These are phyloP conservation scores for Menidia menidia DNA, from an alignment of 2,797 vertebrate species.

Conservation along the genomic window DNA sequence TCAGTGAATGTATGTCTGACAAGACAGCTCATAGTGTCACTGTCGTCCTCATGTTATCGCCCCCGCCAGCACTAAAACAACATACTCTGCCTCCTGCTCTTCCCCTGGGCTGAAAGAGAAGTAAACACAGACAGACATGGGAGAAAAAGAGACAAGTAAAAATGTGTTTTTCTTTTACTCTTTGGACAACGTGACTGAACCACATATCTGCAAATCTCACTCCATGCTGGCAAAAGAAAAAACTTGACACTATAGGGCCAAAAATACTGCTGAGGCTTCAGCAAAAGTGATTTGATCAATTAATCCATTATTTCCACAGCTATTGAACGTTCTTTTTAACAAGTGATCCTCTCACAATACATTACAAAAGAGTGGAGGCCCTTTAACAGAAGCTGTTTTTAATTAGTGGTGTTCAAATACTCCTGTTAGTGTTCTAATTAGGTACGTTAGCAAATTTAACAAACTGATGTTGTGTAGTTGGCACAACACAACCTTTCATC, in stretches of 20 bases:
- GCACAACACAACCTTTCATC: neutral
- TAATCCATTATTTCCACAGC: neutral
- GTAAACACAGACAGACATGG: slow-evolving; percentile 23
- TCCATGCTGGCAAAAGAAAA: slow-evolving; percentile 28
- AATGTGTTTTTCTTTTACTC: slow-evolving; percentile 2
- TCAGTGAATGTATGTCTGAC: slow-evolving; percentile 63
- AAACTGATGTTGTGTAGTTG: neutral
- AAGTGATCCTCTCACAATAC: neutral
- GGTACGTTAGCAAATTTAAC: neutral
- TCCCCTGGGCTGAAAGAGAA: slow-evolving; percentile 79
- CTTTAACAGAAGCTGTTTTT: neutral
- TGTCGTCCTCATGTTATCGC: slow-evolving; percentile 63
- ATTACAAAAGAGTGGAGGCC: neutral
- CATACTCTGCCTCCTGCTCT: slow-evolving; percentile 84
- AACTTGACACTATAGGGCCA: slow-evolving; percentile 6
- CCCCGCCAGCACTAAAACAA: slow-evolving; percentile 76
- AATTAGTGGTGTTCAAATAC: neutral
- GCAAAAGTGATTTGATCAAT: neutral
- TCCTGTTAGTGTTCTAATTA: neutral
- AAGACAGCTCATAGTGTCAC: slow-evolving; percentile 50
- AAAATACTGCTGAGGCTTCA: slow-evolving; percentile 10
- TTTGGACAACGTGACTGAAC: slow-evolving; percentile 26
- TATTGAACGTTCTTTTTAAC: neutral
- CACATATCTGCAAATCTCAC: slow-evolving; percentile 20
- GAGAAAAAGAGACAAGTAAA: slow-evolving; percentile 6